A percentile compares a stretch with the other conserved stretches of the same genome.
These are phyloP conservation scores for Ecdyonurus torrentis DNA, from an alignment of 2,888 invertebrate species.

Conservation along the genomic window DNA sequence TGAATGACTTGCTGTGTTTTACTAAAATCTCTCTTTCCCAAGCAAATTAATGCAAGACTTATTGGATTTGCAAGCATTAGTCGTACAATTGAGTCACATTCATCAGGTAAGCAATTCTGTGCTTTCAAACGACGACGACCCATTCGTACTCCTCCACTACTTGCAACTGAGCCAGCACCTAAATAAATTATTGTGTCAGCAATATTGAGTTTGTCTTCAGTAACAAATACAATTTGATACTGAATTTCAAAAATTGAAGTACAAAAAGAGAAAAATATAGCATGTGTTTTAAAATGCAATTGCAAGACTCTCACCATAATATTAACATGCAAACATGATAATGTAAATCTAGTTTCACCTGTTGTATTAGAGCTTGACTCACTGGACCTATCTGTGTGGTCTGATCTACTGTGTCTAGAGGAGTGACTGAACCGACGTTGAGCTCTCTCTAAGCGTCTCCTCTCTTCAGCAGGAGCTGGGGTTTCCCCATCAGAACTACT, in stretches of 20 bases:
- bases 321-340: too few relatives aligned
- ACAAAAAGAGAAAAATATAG: too few relatives aligned
- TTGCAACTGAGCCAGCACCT: background rate
- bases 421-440: background rate
- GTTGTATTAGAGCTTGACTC: slow-evolving; percentile 29
- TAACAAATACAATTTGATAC: too few relatives aligned
- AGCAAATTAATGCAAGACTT: slow-evolving; percentile 55
- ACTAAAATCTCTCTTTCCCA: slow-evolving; percentile 52
- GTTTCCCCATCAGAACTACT: slow-evolving; percentile 25
- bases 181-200: too few relatives aligned
- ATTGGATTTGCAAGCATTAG: slow-evolving; percentile 60
- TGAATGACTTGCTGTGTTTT: slow-evolving; percentile 64
- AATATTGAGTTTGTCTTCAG: too few relatives aligned
- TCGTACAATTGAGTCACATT: slow-evolving; percentile 24
- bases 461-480: slow-evolving; percentile 14
- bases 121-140: background rate
- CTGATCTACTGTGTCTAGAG: slow-evolving; percentile 1
- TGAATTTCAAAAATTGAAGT: too few relatives aligned
- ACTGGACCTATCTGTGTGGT: slow-evolving; percentile 16
- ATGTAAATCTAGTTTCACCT: too few relatives aligned
- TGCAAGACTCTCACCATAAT: too few relatives aligned
- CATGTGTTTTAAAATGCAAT: too few relatives aligned
- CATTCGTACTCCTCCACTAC: background rate
- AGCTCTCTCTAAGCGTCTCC: background rate
- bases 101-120: background rate